Evolutionary conservation across 2,113 vertebrate species (phyloP).

Genomic region (Notarius lentiginosus): DNA sequence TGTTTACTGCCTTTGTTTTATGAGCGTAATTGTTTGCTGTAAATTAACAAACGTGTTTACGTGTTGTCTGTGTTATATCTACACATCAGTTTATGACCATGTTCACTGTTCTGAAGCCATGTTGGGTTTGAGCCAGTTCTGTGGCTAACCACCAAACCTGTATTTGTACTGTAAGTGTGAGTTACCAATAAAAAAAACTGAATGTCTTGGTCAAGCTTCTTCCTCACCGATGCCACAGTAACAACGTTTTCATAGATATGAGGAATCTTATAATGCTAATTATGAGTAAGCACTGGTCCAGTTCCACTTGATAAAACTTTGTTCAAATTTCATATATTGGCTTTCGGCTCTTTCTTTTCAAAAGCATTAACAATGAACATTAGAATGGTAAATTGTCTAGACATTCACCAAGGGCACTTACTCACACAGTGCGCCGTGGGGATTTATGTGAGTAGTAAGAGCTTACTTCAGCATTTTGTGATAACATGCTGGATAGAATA

Average conservation of each 20-base stretch:
- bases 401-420: not conserved
- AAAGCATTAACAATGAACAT: not conserved
- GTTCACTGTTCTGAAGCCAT: not conserved
- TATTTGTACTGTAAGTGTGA: not conserved
- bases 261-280: not conserved
- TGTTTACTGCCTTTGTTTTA: not conserved
- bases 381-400: not conserved
- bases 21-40: not conserved
- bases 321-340: not conserved
- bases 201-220: not conserved
- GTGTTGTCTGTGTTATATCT: not conserved
- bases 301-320: not conserved
- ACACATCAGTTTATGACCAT: not conserved
- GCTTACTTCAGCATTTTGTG: not conserved
- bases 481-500: not conserved
- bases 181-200: not conserved
- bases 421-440: not conserved
- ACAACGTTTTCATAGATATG: not conserved
- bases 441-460: not conserved
- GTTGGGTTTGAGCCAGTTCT: not conserved
- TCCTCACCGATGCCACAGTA: not conserved
- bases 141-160: not conserved
- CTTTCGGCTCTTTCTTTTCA: not conserved
- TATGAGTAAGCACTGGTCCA: not conserved
- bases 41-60: not conserved